These are phyloP conservation scores for Lycocerus yunnanus DNA, from an alignment of 2,888 invertebrate species.

Conservation along the genomic window DNA sequence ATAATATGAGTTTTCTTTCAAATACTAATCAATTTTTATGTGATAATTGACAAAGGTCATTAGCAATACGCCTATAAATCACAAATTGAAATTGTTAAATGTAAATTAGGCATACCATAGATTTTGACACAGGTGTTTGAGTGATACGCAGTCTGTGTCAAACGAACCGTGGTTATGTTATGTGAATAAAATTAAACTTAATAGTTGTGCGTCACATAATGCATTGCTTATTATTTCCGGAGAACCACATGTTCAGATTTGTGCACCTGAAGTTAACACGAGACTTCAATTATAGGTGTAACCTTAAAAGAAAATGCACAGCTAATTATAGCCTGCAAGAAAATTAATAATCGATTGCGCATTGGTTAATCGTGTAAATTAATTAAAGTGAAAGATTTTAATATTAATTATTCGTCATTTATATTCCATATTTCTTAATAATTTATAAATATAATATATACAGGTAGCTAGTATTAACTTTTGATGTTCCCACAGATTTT, in stretches of 20 bases:
- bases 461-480: conserved; percentile 10
- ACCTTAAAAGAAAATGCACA: neutral
- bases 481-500: conserved; percentile 33
- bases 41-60: neutral
- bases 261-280: conserved; percentile 32
- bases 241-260: conserved; percentile 42
- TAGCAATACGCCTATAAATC: conserved; percentile 5
- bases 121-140: conserved; percentile 30
- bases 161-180: conserved; percentile 28
- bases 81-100: conserved; percentile 16
- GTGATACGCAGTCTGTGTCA: conserved; percentile 23
- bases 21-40: neutral
- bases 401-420: neutral
- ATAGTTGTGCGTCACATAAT: conserved; percentile 28
- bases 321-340: conserved; percentile 3
- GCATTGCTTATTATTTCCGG: conserved; percentile 37
- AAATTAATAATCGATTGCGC: neutral
- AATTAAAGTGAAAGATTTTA: neutral
- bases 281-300: conserved; percentile 25
- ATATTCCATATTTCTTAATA: neutral
- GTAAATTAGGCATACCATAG: conserved; percentile 23
- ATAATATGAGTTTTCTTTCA: no score
- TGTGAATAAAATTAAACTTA: conserved; percentile 40
- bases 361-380: neutral
- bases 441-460: conserved; percentile 1